These are phyloP conservation scores for Caenorhabditis sinica DNA, from an alignment of 2,888 invertebrate genomes.

Conservation along the genomic window DNA sequence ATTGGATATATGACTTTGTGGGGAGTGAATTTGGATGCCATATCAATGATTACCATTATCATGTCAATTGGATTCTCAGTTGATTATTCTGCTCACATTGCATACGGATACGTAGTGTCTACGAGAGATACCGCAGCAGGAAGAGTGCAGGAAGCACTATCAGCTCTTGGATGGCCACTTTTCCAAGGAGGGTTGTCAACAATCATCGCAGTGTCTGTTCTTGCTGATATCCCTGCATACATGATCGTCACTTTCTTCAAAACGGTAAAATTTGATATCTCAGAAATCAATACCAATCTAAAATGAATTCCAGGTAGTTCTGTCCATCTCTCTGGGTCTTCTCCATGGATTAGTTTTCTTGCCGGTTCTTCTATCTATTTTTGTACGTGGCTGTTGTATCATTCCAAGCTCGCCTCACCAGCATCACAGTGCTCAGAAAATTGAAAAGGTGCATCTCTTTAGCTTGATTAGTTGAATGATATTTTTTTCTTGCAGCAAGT, in stretches of 20 bases:
- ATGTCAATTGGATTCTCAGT: conserved; percentile 98
- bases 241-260: conserved; percentile 97
- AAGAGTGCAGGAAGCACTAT: conserved; percentile 90
- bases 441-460: conserved; percentile 41
- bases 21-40: conserved; percentile 91
- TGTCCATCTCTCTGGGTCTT: conserved; percentile 87
- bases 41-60: conserved; percentile 89
- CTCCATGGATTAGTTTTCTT: conserved; percentile 94
- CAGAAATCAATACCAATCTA: conserved; percentile 87
- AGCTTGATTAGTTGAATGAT: not conserved
- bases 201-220: conserved; percentile 91
- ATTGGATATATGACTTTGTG: conserved; percentile 97
- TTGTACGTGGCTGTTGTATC: conserved; percentile 81
- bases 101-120: conserved; percentile 83
- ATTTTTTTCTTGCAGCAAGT: conserved; percentile 29
- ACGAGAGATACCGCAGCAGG: conserved; percentile 70
- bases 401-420: conserved; percentile 50
- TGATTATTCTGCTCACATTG: conserved; percentile 90
- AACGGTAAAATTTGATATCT: conserved; percentile 88
- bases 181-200: conserved; percentile 91
- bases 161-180: conserved; percentile 93
- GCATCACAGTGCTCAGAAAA: conserved; percentile 22
- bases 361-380: conserved; percentile 86
- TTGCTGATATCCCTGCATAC: conserved; percentile 93
- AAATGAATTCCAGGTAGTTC: conserved; percentile 72